Percentiles rank a stretch among this genome's conserved stretches.
Conservation (phyloP, 2,113 vertebrate species). For the Passer domesticus region DNA sequence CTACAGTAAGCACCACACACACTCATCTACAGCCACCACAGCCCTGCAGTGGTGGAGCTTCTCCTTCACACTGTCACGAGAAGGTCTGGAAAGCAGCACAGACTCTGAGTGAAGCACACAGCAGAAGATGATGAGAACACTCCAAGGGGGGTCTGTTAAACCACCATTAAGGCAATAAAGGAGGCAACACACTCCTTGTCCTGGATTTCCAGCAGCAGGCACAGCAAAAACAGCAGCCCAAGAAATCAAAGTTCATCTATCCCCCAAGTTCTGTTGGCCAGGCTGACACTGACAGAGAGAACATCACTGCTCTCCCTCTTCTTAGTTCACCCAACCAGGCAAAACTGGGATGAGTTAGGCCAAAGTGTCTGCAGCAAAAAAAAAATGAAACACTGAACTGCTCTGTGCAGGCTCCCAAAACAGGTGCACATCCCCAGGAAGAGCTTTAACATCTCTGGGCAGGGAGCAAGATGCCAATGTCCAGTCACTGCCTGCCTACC, state of each 20-base stretch:
- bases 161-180: background rate
- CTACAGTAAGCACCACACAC: background rate
- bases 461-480: background rate
- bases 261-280: background rate
- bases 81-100: background rate
- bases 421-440: accelerated
- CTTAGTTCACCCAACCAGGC: background rate
- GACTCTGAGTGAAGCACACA: background rate
- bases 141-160: background rate
- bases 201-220: background rate
- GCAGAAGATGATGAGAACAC: background rate
- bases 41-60: background rate
- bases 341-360: background rate
- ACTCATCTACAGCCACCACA: background rate
- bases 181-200: background rate
- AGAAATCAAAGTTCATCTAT: background rate
- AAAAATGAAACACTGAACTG: background rate
- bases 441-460: background rate
- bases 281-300: background rate
- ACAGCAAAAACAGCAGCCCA: background rate
- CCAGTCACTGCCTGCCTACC: background rate
- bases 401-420: background rate
- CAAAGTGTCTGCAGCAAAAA: background rate
- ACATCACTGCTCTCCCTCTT: background rate
- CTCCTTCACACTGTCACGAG: background rate